Evolutionary conservation across 2,113 vertebrate species (phyloP).

Genomic region (Chloroceryle aenea): DNA sequence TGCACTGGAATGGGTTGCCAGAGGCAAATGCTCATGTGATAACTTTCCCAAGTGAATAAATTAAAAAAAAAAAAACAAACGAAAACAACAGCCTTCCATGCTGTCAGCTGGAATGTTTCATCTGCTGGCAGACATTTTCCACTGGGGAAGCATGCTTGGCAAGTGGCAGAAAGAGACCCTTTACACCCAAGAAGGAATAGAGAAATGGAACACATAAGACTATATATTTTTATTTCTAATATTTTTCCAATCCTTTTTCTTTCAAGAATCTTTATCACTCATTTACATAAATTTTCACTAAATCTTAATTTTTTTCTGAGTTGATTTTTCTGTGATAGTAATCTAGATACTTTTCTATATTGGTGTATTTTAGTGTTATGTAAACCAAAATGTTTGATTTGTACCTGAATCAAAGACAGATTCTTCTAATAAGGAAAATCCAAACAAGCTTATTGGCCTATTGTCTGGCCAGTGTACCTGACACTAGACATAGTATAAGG

Average conservation of each 20-base stretch:
- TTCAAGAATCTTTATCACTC: background rate
- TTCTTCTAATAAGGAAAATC: background rate
- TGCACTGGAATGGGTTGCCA: background rate
- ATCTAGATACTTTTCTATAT: background rate
- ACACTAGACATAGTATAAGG: background rate
- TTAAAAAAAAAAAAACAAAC: background rate
- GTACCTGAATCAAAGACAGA: background rate
- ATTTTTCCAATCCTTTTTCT: background rate
- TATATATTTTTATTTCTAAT: background rate
- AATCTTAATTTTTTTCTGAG: background rate
- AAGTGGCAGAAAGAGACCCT: background rate
- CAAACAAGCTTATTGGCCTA: background rate
- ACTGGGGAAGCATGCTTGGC: background rate
- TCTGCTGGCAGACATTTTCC: conserved; percentile 5
- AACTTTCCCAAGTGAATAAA: background rate
- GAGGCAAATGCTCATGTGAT: conserved; percentile 14
- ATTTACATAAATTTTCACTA: background rate
- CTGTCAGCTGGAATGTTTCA: background rate
- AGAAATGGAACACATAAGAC: background rate
- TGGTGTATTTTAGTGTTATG: background rate
- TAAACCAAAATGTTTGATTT: background rate
- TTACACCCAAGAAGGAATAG: background rate
- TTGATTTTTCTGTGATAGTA: background rate
- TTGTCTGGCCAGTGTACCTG: background rate
- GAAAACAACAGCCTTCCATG: background rate